Percentiles rank a stretch among this genome's conserved stretches.
These are phyloP conservation scores for Grallaria varia DNA, from an alignment of 2,113 vertebrate genomes.

Conservation along the genomic window DNA sequence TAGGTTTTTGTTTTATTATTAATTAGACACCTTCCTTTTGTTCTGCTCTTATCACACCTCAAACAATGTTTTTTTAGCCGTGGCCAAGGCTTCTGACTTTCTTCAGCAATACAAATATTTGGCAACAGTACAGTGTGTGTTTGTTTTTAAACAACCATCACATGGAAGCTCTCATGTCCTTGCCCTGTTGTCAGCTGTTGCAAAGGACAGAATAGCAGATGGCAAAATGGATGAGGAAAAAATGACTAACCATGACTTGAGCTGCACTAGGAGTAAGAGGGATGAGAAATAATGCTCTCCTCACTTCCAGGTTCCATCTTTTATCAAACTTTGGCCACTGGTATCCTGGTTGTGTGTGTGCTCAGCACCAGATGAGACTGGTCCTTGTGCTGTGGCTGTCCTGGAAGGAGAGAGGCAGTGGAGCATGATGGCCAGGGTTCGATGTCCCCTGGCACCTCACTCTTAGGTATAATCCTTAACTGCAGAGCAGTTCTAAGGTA, in stretches of 20 bases:
- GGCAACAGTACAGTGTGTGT: conserved; percentile 2
- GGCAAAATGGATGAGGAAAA: conserved; percentile 21
- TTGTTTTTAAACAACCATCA: conserved; percentile 30
- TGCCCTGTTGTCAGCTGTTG: conserved; percentile 15
- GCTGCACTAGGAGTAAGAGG: not conserved
- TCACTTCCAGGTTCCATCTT: not conserved
- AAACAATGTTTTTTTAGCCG: not conserved
- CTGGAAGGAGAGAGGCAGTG: not conserved
- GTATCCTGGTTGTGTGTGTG: not conserved
- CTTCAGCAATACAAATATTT: conserved; percentile 25
- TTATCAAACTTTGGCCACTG: not conserved
- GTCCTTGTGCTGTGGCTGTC: not conserved
- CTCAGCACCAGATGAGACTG: not conserved
- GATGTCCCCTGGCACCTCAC: not conserved
- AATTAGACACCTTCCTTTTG: not conserved
- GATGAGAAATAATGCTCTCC: not conserved
- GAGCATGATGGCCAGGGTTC: too few relatives aligned
- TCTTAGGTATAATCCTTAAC: not conserved
- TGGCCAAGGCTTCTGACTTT: not conserved
- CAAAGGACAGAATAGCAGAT: conserved; percentile 38
- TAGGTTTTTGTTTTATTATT: conserved; percentile 30
- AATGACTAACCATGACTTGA: not conserved
- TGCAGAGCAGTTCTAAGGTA: not conserved
- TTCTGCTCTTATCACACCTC: not conserved
- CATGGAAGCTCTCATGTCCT: conserved; percentile 7